Conservation (phyloP, 2,113 vertebrate genomes). For the Eublepharis macularius region DNA sequence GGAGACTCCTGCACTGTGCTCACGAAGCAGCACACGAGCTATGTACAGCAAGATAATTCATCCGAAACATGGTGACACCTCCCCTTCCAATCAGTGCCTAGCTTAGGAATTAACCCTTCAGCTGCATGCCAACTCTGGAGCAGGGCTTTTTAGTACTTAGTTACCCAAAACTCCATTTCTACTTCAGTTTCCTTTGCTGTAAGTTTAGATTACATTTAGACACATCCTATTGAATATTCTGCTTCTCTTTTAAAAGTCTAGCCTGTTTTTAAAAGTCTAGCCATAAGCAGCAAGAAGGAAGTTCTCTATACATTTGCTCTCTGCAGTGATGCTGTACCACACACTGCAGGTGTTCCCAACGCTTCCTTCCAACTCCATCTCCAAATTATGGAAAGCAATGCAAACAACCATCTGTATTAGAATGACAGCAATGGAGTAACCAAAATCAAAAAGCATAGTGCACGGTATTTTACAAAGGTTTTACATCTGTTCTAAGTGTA, state of each 20-base stretch:
- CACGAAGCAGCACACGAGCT: slow-evolving; percentile 35
- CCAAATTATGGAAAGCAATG: not conserved
- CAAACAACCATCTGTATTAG: not conserved
- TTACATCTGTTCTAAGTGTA: not conserved
- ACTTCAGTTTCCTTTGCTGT: not conserved
- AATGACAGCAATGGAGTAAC: not conserved
- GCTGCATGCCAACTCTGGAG: slow-evolving; percentile 36
- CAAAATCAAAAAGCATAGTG: not conserved
- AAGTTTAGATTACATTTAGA: not conserved
- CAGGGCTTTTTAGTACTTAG: not conserved
- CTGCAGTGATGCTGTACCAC: not conserved
- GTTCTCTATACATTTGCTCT: not conserved
- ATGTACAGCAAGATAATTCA: slow-evolving; percentile 28
- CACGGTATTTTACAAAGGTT: not conserved
- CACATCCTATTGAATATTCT: not conserved
- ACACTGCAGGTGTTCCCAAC: not conserved
- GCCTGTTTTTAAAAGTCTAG: not conserved
- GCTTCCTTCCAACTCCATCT: not conserved
- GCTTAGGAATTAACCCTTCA: slow-evolving; percentile 51
- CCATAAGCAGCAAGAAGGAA: not conserved
- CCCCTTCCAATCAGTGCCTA: slow-evolving; percentile 27
- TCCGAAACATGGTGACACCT: slow-evolving; percentile 57
- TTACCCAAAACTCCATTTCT: not conserved
- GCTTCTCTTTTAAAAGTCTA: not conserved
- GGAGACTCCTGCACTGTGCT: slow-evolving; percentile 4